These are phyloP conservation scores for Ceratosolen solmsi DNA, from an alignment of 1,140 invertebrate species.

Conservation along the genomic window DNA sequence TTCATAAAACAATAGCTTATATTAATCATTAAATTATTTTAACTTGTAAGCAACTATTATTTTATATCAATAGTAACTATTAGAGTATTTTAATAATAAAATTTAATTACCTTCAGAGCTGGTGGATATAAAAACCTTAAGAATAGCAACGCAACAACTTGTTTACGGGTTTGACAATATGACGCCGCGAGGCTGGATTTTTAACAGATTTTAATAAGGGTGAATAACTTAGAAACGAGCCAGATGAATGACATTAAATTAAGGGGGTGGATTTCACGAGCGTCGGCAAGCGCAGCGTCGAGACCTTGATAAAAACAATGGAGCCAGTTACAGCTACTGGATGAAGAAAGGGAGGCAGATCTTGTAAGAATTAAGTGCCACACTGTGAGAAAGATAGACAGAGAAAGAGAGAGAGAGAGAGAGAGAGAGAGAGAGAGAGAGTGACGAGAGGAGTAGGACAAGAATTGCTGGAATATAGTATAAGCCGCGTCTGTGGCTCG, in stretches of 20 bases:
- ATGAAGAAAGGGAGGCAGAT: not conserved
- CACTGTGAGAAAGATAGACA: not conserved
- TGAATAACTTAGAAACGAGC: conserved; percentile 62
- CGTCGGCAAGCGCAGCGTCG: not conserved
- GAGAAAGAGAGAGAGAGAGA: conserved; percentile 17
- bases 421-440: not conserved
- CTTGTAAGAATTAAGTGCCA: not conserved
- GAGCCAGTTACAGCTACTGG: not conserved
- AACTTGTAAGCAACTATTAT: too few relatives aligned
- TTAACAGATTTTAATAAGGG: conserved; percentile 70
- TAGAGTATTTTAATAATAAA: conserved; percentile 27
- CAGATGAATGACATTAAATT: conserved; percentile 72
- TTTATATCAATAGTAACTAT: too few relatives aligned
- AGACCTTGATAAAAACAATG: conserved; percentile 45
- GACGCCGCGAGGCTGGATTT: conserved; percentile 58
- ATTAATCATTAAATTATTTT: too few relatives aligned
- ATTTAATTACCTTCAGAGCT: conserved; percentile 21
- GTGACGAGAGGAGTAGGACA: not conserved
- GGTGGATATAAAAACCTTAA: conserved; percentile 18
- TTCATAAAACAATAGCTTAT: too few relatives aligned
- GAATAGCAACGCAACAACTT: conserved; percentile 43
- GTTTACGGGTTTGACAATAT: conserved; percentile 57
- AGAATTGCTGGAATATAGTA: conserved; percentile 36
- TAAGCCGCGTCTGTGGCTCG: conserved; percentile 66
- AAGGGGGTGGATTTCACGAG: conserved; percentile 55